These are phyloP conservation scores for Standfussiana lucernea DNA, from an alignment of 2,888 invertebrate species.

Conservation along the genomic window DNA sequence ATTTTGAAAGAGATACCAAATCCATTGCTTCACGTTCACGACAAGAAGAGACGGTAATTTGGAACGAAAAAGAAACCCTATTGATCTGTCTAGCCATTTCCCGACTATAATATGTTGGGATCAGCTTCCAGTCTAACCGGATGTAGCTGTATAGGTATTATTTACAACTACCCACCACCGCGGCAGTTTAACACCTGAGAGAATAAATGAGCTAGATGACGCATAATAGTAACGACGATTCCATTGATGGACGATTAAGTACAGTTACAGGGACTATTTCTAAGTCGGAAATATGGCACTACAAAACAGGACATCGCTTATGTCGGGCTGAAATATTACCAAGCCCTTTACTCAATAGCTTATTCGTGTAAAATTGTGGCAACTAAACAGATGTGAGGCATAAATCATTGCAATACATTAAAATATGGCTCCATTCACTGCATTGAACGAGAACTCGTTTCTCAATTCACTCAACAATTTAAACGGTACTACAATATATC, in stretches of 20 bases:
- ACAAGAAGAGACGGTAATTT: too few relatives aligned
- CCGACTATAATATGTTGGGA: background rate
- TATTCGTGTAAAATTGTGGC: constrained; percentile 35
- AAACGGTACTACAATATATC: constrained; percentile 13
- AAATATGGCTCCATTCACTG: constrained; percentile 25
- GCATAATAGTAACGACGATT: background rate
- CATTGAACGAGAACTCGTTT: background rate
- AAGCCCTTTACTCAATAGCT: constrained; percentile 17
- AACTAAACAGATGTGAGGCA: constrained; percentile 28
- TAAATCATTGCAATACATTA: constrained; percentile 8
- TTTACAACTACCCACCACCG: background rate
- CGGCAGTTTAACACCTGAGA: background rate
- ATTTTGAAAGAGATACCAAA: background rate
- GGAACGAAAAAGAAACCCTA: too few relatives aligned
- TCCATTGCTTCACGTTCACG: background rate
- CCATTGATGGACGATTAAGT: background rate
- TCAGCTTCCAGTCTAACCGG: background rate
- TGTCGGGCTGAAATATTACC: constrained; percentile 3
- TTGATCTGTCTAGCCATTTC: background rate
- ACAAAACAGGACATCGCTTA: background rate
- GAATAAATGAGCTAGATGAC: background rate
- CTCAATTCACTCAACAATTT: constrained; percentile 27
- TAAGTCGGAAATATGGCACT: background rate
- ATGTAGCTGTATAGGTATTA: background rate
- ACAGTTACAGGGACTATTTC: background rate